phyloP scores from a whole-genome alignment of 1,140 invertebrate genomes.

The Hylyphantes graminicola region DNA sequence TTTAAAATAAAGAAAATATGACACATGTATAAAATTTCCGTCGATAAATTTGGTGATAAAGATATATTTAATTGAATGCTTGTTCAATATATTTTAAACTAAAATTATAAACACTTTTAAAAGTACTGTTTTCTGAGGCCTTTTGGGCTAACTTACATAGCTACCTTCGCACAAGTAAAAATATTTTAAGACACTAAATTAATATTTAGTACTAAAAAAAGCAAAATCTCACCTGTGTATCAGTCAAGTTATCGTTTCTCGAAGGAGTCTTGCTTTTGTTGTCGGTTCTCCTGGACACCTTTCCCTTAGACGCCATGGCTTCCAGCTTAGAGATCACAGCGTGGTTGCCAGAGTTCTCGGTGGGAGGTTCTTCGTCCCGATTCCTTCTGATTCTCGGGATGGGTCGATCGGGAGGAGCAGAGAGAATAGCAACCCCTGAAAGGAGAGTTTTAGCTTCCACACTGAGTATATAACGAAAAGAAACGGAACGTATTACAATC shows the following conservation, averaged over 20 bases:
- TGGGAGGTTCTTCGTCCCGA: slow-evolving; percentile 66
- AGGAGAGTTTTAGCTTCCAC: not conserved
- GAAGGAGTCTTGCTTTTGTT: slow-evolving; percentile 33
- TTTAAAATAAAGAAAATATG: no score
- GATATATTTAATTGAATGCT: no score
- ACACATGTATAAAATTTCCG: no score
- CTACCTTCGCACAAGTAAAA: no score
- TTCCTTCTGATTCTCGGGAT: slow-evolving; percentile 64
- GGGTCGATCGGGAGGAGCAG: slow-evolving; percentile 82
- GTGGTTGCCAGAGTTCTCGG: slow-evolving; percentile 47
- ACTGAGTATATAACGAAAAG: not conserved
- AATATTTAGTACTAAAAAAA: not conserved
- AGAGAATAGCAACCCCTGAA: slow-evolving; percentile 83
- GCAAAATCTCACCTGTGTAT: slow-evolving; percentile 54
- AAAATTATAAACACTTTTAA: no score
- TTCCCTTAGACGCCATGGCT: slow-evolving; percentile 61
- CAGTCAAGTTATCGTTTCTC: slow-evolving; percentile 40
- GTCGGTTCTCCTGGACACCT: slow-evolving; percentile 60
- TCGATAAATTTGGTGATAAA: no score
- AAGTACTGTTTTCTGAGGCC: no score
- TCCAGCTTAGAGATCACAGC: slow-evolving; percentile 65
- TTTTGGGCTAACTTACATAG: no score
- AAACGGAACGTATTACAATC: no score
- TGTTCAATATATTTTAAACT: no score
- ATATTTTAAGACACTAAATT: no score